Evolutionary conservation across 1,140 invertebrate genomes (phyloP).

Genomic region (Cheumatopsyche charites): DNA sequence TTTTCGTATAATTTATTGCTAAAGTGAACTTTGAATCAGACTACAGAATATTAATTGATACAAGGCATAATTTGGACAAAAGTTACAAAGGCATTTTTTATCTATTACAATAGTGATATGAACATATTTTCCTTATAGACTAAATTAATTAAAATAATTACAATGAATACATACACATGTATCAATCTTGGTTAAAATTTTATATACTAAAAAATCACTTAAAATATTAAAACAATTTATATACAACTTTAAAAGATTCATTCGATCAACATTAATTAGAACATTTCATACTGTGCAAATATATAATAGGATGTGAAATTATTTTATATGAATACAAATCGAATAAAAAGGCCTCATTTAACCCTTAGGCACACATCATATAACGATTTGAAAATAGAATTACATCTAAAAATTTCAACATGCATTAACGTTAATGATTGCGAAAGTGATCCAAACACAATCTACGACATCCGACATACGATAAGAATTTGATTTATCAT

Average conservation of each 20-base stretch:
- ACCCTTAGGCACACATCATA: background rate
- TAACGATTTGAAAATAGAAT: background rate
- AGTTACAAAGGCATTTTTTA: background rate
- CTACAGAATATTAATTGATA: background rate
- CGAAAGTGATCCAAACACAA: too few relatives aligned
- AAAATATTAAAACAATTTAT: conserved; percentile 2
- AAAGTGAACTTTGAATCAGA: conserved; percentile 27
- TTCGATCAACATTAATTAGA: conserved; percentile 1
- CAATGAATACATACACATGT: background rate
- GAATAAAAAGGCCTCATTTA: background rate
- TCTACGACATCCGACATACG: too few relatives aligned
- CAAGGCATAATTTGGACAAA: conserved; percentile 25
- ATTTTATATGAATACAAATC: background rate
- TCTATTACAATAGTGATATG: background rate
- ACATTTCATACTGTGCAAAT: conserved; percentile 8
- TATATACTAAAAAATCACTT: conserved; percentile 17
- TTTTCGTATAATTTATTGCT: conserved; percentile 24
- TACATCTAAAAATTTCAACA: too few relatives aligned
- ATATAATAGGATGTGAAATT: background rate
- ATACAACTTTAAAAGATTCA: conserved; percentile 6
- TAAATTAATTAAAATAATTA: conserved; percentile 13
- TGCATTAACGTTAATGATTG: too few relatives aligned
- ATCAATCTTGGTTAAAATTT: conserved; percentile 4
- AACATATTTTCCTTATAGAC: background rate
- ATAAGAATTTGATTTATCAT: too few relatives aligned